Evolutionary conservation across 2,797 vertebrate genomes (phyloP).

Genomic region (Typhlichthys subterraneus): DNA sequence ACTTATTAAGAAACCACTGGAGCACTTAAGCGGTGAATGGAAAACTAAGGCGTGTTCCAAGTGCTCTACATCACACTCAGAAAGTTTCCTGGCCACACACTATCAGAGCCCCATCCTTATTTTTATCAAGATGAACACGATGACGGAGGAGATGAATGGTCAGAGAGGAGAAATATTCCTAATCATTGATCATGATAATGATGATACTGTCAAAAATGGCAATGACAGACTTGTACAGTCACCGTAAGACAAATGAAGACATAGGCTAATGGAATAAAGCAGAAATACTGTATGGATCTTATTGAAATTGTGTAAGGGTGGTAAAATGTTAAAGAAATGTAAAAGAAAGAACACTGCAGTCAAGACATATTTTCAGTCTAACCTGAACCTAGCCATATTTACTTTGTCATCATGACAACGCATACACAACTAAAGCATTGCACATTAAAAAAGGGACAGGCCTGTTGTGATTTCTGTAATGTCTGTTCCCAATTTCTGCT

Average conservation of each 20-base stretch:
- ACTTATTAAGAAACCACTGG: conserved; percentile 69
- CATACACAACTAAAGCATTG: too few relatives aligned
- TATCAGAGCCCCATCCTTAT: conserved; percentile 45
- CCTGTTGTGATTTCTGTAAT: too few relatives aligned
- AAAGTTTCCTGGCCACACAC: conserved; percentile 41
- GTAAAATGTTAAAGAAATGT: conserved; percentile 11
- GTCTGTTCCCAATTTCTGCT: too few relatives aligned
- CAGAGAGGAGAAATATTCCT: conserved; percentile 67
- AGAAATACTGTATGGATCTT: conserved; percentile 24
- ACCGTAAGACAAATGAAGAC: conserved; percentile 60
- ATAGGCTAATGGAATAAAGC: conserved; percentile 53
- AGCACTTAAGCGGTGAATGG: conserved; percentile 46
- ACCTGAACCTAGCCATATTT: too few relatives aligned
- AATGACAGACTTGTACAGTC: conserved; percentile 67
- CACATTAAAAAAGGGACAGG: too few relatives aligned
- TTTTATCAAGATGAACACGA: conserved; percentile 64
- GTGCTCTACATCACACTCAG: conserved; percentile 23
- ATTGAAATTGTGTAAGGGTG: conserved; percentile 5
- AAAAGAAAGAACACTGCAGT: not conserved
- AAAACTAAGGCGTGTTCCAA: conserved; percentile 21
- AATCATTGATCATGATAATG: conserved; percentile 78
- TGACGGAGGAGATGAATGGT: conserved; percentile 66
- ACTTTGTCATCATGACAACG: too few relatives aligned
- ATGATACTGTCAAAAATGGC: conserved; percentile 72
- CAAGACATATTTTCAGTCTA: not conserved